Evolutionary conservation across 2,797 vertebrate genomes (phyloP).

Genomic region (Leptodactylus fallax): DNA sequence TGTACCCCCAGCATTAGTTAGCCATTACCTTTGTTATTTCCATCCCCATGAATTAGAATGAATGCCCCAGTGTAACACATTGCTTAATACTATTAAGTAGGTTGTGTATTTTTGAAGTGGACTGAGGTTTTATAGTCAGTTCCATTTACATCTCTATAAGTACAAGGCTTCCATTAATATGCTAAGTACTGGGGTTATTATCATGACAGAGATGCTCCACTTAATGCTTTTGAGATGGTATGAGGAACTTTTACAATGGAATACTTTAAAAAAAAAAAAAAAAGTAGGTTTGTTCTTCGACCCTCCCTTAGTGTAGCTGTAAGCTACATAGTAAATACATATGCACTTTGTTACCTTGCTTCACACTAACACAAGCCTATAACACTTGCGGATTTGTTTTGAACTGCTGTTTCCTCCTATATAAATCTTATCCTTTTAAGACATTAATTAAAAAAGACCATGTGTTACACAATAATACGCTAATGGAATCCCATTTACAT

Average conservation of each 20-base stretch:
- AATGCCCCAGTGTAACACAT: conserved; percentile 8
- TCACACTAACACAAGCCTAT: not conserved
- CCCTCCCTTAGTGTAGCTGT: not conserved
- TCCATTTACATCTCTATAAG: conserved; percentile 41
- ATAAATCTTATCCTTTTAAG: conserved; percentile 6
- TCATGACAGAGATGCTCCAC: conserved; percentile 39
- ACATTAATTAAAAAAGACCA: conserved; percentile 13
- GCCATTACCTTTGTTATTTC: conserved; percentile 27
- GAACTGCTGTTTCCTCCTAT: not conserved
- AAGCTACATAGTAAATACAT: not conserved
- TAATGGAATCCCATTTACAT: conserved; percentile 4
- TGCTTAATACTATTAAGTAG: conserved; percentile 16
- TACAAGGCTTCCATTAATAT: conserved; percentile 42
- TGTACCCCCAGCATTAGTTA: not conserved
- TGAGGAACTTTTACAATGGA: conserved; percentile 20
- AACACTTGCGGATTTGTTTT: not conserved
- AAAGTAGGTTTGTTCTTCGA: conserved; percentile 7
- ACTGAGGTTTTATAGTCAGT: conserved; percentile 3
- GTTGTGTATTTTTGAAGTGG: conserved; percentile 32
- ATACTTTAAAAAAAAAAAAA: not conserved
- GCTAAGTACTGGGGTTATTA: conserved; percentile 43
- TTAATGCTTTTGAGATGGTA: conserved; percentile 48
- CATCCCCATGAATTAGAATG: conserved; percentile 3
- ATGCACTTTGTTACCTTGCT: not conserved
- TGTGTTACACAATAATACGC: not conserved